Conservation (phyloP, 1,140 invertebrate genomes). For the Myzus persicae region DNA sequence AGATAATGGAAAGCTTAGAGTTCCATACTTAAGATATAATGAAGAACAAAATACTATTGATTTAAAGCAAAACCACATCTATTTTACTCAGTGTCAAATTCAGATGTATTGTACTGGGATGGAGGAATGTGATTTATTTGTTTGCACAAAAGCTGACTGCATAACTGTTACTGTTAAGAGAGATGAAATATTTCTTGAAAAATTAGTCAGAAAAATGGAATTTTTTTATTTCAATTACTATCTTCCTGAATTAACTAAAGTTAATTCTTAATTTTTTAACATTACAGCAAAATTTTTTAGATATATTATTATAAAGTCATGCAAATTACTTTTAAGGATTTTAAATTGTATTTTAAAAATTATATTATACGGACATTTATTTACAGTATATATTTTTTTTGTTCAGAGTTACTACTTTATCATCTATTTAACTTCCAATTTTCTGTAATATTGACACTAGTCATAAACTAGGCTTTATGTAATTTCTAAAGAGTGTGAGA, state of each 20-base stretch:
- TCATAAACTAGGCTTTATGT: neutral
- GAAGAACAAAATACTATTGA: slow-evolving; percentile 11
- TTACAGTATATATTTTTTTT: neutral
- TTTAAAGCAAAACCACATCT: slow-evolving; percentile 46
- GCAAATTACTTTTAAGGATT: neutral
- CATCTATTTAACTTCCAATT: neutral
- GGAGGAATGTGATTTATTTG: slow-evolving; percentile 51
- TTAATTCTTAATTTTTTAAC: slow-evolving; percentile 20
- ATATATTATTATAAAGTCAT: neutral
- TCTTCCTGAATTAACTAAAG: slow-evolving; percentile 31
- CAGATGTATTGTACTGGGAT: slow-evolving; percentile 52
- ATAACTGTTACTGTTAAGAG: slow-evolving; percentile 37
- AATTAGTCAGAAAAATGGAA: slow-evolving; percentile 52
- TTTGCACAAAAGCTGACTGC: slow-evolving; percentile 49
- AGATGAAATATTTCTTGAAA: slow-evolving; percentile 52
- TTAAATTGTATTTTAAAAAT: neutral
- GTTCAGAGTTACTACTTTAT: neutral
- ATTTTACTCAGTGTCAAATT: slow-evolving; percentile 50
- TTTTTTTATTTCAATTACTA: slow-evolving; percentile 55
- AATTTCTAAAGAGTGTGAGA: neutral
- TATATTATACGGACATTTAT: neutral
- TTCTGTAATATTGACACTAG: neutral
- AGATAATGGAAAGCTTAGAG: slow-evolving; percentile 6
- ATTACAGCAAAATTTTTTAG: neutral
- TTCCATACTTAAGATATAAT: slow-evolving; percentile 48